Base-by-base conservation (phyloP, 2,888 invertebrate genomes). In the Scaptomyza tumidula region DNA sequence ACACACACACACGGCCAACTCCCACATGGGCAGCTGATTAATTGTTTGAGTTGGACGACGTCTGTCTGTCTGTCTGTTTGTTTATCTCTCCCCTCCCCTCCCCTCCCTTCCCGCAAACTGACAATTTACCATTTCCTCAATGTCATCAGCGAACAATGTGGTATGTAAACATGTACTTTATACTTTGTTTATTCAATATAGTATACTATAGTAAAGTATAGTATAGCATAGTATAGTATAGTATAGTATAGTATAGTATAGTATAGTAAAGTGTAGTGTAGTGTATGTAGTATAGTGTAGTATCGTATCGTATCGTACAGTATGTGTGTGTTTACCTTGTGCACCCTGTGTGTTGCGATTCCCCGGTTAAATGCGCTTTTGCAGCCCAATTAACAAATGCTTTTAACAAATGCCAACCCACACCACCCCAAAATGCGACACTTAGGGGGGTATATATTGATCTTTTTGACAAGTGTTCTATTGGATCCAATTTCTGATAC, bases 351-450 rank as follows among this genome's bases (percentile, higher is more conserved):
- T 41, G 10, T 39, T 2, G 56, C 46, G 49, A 56, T 50, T 72
- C 72, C 55, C 57, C 48, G 52, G 41, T 71, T 71, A 66, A 71
- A 56, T 71, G 62, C 56, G 59, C 57, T 57, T 57, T 45, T 57
- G 45, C 31, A 60, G 56, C 46, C 57, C 65, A 56, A 59, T 67
- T 65, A 75, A 60, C 58, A 65, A 75, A 71, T 74, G 73, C 61
- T 66, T 66, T 73, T 64, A 70, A 58, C 14, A 6, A 41, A 58
- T 39, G 31, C 44, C 13, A 19, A 0, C 13, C 44, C 19, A 13
- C 19, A n/a, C 14, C 14, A 37, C 6, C 6, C n/a, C n/a, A 10
- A 48, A 41, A 19, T 16, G 29, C 33, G n/a, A 14, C 35, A 31
- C 16, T 19, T 7, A 10, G 16, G 9, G 5, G 39, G 13, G 13